Conservation (phyloP, 2,888 invertebrate genomes). For the Cerastis leucographa region DNA sequence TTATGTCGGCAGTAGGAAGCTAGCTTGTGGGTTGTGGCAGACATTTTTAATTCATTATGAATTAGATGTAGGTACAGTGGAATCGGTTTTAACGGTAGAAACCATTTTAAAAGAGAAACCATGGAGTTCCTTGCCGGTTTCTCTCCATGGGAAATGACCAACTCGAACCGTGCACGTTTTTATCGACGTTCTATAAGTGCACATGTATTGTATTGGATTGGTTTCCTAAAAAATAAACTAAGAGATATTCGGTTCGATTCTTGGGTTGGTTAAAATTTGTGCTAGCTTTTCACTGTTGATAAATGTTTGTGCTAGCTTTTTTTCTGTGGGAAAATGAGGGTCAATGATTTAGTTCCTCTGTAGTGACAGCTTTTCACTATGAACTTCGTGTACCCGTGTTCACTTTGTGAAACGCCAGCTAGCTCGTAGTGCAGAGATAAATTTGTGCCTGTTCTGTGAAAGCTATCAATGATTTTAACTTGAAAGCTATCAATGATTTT, state of each 20-base stretch:
- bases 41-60: constrained; percentile 22
- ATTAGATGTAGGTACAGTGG: not conserved
- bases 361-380: too few relatives aligned
- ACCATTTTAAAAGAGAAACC: too few relatives aligned
- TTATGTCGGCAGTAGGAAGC: constrained; percentile 38
- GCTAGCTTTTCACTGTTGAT: too few relatives aligned
- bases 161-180: too few relatives aligned
- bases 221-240: too few relatives aligned
- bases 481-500: not conserved
- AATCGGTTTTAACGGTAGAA: too few relatives aligned
- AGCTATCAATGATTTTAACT: not conserved
- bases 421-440: not conserved
- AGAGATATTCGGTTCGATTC: not conserved
- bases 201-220: too few relatives aligned
- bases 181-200: too few relatives aligned
- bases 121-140: too few relatives aligned
- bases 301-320: not conserved
- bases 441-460: not conserved
- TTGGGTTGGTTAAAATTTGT: not conserved
- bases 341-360: not conserved
- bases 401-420: not conserved
- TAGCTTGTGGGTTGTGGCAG: constrained; percentile 1
- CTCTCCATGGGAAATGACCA: too few relatives aligned
- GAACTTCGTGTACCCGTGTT: not conserved
- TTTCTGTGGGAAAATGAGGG: not conserved